Evolutionary conservation across 2,113 vertebrate species (phyloP), one percentile per base, ranked within the genome.

Genomic region (Notiomystis cincta): DNA sequence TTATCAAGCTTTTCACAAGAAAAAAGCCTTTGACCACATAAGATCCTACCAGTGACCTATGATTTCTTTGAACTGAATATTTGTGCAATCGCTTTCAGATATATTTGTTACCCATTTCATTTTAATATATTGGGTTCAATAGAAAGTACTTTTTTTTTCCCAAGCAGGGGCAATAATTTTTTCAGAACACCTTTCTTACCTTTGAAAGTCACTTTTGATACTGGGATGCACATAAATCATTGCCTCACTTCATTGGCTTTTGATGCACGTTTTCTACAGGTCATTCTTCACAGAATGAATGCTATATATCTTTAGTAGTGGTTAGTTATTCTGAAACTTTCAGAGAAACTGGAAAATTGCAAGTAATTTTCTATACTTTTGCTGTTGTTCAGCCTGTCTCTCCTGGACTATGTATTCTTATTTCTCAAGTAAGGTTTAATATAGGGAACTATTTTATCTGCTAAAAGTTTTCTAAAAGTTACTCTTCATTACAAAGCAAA

Each of bases 191-290:
- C 12, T 65, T 50, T 84, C 40, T 85, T 64, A 57, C 31, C 42
- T 81, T 94, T 92, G 57, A 78, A 89, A 91, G 69, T 95, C 53
- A 66, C 87, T 97, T 96, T 89, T 60, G 22, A 76, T 89, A 56
- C 27, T 60, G 60, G 37, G 30, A 87, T 95, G 38, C 70, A 83
- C 35, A 84, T 89, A 96, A 96, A 96, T 92, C 91, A 85, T 95
- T 92, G 75, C 40, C 79, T 92, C 75, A 65, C 51, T 87, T 76
- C 78, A 95, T 37, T 91, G 82, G 62, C 58, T 97, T 90, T 77
- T 84, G 90, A 87, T 92, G 92, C 40, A 93, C 62, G 7, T 93
- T 94, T 92, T 87, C 66, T 94, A 77, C 87, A 95, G 67, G 53
- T 56, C 89, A 83, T 93, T 95, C 77, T 93, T 95, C 64, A 86